These are phyloP conservation scores for Trypoxylus dichotomus DNA, from an alignment of 1,140 invertebrate species.

Conservation along the genomic window DNA sequence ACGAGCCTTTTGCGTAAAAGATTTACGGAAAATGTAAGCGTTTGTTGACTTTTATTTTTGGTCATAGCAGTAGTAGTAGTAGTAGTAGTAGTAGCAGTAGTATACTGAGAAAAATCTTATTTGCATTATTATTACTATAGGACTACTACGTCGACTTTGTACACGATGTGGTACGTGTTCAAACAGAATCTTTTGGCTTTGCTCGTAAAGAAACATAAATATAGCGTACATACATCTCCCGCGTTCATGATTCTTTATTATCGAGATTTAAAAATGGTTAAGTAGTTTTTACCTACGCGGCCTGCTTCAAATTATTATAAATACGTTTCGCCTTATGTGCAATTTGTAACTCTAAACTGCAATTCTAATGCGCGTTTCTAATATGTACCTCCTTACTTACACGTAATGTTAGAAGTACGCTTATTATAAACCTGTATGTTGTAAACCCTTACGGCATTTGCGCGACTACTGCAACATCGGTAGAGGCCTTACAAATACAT, in stretches of 20 bases:
- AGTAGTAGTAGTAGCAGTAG: too few relatives aligned
- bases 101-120: too few relatives aligned
- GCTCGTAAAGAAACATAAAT: not conserved
- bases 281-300: not conserved
- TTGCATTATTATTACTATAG: too few relatives aligned
- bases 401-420: not conserved
- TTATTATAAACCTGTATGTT: not conserved
- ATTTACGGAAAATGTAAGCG: not conserved
- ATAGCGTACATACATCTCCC: not conserved
- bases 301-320: not conserved
- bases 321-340: not conserved
- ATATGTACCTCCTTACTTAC: not conserved
- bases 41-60: not conserved
- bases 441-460: not conserved
- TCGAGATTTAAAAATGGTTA: not conserved
- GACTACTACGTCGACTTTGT: too few relatives aligned
- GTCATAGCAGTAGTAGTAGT: too few relatives aligned
- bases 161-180: not conserved
- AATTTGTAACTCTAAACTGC: not conserved
- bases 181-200: not conserved
- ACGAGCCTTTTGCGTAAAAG: not conserved
- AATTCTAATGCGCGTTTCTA: not conserved
- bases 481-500: not conserved
- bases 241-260: not conserved
- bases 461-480: not conserved